Percentiles rank a stretch among this genome's conserved stretches.
Evolutionary conservation across 2,888 invertebrate species (phyloP).

Genomic region (Drosophila borealis): DNA sequence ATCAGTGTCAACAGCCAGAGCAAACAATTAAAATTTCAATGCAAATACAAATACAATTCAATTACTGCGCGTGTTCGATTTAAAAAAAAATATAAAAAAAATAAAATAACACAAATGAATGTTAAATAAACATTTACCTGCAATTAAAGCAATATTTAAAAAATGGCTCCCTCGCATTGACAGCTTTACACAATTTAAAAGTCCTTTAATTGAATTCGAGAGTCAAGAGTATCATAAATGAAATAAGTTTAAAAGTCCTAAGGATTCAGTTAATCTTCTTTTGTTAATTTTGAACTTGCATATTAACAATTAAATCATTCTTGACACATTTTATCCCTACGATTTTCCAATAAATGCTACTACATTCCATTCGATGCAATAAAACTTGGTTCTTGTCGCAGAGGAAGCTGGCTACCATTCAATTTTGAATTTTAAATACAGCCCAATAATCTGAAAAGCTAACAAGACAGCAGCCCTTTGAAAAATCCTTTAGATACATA

Average conservation of each 20-base stretch:
- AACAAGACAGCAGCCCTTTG: slow-evolving; percentile 19
- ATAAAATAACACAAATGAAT: slow-evolving; percentile 45
- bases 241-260: background rate
- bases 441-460: slow-evolving; percentile 10
- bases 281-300: background rate
- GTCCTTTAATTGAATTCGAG: background rate
- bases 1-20: slow-evolving; percentile 54
- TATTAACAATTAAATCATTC: background rate
- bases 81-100: slow-evolving; percentile 12
- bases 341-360: background rate
- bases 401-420: background rate
- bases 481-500: slow-evolving; percentile 28
- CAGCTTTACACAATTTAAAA: background rate
- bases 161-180: background rate
- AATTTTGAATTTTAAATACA: background rate
- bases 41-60: slow-evolving; percentile 27
- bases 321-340: too few relatives aligned
- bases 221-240: background rate
- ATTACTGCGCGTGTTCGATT: slow-evolving; percentile 32
- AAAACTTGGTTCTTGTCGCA: background rate
- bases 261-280: background rate
- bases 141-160: slow-evolving; percentile 31
- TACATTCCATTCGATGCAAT: background rate
- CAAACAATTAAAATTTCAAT: slow-evolving; percentile 64
- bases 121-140: slow-evolving; percentile 56